Percentiles rank a stretch among this genome's conserved stretches.
phyloP scores from a whole-genome alignment of 1,140 invertebrate species.

The Nylanderia fulva region DNA sequence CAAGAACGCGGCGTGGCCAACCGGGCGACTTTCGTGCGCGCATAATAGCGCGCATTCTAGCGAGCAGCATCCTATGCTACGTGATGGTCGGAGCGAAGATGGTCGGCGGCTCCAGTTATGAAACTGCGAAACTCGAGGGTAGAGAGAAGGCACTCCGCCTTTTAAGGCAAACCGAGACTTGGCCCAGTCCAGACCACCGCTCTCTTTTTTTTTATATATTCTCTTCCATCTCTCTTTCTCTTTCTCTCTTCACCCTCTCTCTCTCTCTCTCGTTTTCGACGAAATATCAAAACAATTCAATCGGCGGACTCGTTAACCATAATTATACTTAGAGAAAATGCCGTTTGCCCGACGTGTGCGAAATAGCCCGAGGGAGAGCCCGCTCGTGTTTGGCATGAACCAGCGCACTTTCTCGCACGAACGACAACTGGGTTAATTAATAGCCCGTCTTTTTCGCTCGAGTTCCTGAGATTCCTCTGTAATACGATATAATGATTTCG shows the following conservation, averaged over 20 bases:
- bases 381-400: conserved; percentile 36
- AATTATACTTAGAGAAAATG: conserved; percentile 22
- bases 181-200: conserved; percentile 21
- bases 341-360: neutral
- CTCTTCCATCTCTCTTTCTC: conserved; percentile 19
- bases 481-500: conserved; percentile 58
- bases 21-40: conserved; percentile 48
- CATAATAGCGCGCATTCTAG: conserved; percentile 44
- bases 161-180: conserved; percentile 67
- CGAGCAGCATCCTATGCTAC: conserved; percentile 40
- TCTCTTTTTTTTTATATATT: neutral
- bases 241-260: neutral
- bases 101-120: conserved; percentile 49
- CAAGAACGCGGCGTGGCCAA: conserved; percentile 55
- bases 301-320: conserved; percentile 33
- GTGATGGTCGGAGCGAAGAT: conserved; percentile 48
- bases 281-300: conserved; percentile 41
- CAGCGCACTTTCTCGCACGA: conserved; percentile 51
- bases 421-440: conserved; percentile 50
- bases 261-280: neutral
- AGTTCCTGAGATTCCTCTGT: conserved; percentile 54
- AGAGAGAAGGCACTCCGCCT: conserved; percentile 58
- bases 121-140: conserved; percentile 62
- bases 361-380: neutral
- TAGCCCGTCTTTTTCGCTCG: conserved; percentile 58